These are phyloP conservation scores for Mellivora capensis DNA, from an alignment of 2,113 vertebrate genomes.

Conservation along the genomic window DNA sequence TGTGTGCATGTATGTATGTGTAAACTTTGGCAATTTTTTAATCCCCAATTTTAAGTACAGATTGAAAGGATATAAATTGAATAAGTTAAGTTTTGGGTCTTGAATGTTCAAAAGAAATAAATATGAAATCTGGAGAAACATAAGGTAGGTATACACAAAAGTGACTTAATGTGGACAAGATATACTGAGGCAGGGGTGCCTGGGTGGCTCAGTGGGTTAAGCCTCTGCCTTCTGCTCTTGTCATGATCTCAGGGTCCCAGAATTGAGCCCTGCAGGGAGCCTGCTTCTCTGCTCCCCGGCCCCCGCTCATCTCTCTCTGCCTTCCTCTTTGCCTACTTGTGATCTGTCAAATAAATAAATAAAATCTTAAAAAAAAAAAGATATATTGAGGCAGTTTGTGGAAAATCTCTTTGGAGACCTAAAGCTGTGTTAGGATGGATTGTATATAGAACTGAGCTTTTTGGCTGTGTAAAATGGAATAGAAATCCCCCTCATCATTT, in stretches of 20 bases:
- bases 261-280: no score
- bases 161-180: background rate
- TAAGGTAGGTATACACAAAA: background rate
- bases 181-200: background rate
- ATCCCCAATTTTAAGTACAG: constrained; percentile 34
- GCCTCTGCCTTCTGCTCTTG: no score
- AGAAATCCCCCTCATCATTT: background rate
- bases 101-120: background rate
- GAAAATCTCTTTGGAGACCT: background rate
- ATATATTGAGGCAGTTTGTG: background rate
- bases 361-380: background rate
- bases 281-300: no score
- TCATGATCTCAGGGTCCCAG: no score
- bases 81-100: background rate
- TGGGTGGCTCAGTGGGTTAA: no score
- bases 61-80: background rate
- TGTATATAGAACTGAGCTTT: background rate
- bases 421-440: background rate
- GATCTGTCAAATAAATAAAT: no score
- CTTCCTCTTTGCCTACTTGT: no score
- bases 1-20: background rate
- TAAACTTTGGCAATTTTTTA: constrained; percentile 62
- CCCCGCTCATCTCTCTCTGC: no score
- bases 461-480: background rate
- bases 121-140: background rate